These are phyloP conservation scores for Rhabdophis nuchalis DNA, from an alignment of 2,797 vertebrate species.

Conservation along the genomic window DNA sequence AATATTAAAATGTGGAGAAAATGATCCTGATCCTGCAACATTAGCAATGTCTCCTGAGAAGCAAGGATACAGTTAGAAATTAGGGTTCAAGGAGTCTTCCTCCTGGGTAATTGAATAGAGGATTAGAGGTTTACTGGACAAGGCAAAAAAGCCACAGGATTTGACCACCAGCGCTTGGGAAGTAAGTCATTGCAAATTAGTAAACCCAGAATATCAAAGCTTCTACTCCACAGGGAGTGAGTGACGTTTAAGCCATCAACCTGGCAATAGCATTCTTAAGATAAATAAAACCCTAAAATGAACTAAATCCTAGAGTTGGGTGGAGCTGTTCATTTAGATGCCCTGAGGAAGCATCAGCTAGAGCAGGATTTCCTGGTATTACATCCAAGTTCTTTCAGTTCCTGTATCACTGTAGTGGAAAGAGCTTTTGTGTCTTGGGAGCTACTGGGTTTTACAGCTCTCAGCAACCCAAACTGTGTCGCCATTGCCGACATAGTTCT, in stretches of 20 bases:
- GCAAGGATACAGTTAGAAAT: background rate
- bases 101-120: background rate
- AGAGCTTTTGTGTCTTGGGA: background rate
- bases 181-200: background rate
- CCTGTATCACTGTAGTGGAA: conserved; percentile 15
- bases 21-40: background rate
- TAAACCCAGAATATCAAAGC: background rate
- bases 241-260: background rate
- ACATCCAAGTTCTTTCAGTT: conserved; percentile 15
- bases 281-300: background rate
- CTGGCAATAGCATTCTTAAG: background rate
- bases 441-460: background rate
- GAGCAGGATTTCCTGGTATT: conserved; percentile 31
- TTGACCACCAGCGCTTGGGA: background rate
- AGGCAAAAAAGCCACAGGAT: background rate
- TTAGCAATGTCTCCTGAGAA: no score
- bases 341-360: conserved; percentile 4
- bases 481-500: background rate
- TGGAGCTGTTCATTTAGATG: conserved; percentile 4
- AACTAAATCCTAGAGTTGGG: background rate
- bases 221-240: background rate
- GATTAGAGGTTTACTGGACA: background rate
- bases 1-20: background rate
- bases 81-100: background rate
- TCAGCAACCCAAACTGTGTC: background rate